A percentile compares a stretch with the other conserved stretches of the same genome.
Conservation (phyloP, 2,113 vertebrate genomes). For the Raphicerus campestris region DNA sequence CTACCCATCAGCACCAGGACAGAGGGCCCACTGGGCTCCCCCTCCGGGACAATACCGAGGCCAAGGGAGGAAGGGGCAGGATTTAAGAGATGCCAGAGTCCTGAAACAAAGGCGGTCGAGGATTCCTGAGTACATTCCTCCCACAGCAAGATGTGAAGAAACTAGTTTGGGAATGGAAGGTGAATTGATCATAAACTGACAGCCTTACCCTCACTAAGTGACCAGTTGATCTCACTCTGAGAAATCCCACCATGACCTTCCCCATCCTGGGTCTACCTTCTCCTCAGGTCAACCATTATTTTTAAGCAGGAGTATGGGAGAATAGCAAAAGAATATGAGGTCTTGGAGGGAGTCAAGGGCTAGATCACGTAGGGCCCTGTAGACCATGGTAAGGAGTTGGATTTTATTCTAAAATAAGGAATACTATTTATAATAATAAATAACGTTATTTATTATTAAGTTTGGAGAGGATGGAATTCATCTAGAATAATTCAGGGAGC, state of each 20-base stretch:
- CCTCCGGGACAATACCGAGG: not conserved
- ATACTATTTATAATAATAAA: not conserved
- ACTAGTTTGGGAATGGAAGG: not conserved
- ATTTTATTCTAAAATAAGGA: not conserved
- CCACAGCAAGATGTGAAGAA: not conserved
- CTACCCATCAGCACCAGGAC: not conserved
- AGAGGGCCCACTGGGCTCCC: not conserved
- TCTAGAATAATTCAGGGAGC: not conserved
- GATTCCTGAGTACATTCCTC: not conserved
- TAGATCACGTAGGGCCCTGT: not conserved
- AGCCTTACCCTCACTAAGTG: too few relatives aligned
- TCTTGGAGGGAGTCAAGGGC: not conserved
- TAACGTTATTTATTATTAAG: not conserved
- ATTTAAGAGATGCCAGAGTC: not conserved
- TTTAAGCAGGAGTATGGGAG: not conserved
- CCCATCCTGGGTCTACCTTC: not conserved
- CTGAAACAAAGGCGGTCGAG: not conserved
- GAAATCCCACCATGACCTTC: not conserved
- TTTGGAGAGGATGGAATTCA: not conserved
- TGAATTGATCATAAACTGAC: not conserved
- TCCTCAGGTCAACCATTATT: not conserved
- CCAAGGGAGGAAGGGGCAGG: not conserved
- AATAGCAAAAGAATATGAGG: not conserved
- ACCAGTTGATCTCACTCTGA: not conserved
- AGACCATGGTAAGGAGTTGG: not conserved